Evolutionary conservation across 2,888 invertebrate species (phyloP).

Genomic region (Acleris sparsana): DNA sequence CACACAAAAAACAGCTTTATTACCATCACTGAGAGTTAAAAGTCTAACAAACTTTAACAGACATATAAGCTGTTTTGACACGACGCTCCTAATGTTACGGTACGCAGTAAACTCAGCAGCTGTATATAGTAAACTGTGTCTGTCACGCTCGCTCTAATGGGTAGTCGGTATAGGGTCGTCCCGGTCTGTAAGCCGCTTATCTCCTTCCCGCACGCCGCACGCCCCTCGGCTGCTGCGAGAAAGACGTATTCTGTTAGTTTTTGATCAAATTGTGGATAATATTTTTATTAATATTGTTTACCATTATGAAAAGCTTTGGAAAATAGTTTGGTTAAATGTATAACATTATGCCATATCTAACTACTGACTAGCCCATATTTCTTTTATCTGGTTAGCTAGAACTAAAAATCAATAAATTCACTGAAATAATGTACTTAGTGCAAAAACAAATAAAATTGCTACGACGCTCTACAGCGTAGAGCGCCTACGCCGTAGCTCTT

Average conservation of each 20-base stretch:
- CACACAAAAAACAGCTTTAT: conserved; percentile 46
- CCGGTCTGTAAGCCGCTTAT: conserved; percentile 80
- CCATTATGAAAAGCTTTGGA: no score
- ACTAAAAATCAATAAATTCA: no score
- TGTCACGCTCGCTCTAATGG: conserved; percentile 51
- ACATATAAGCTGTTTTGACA: conserved; percentile 53
- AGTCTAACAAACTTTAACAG: conserved; percentile 37
- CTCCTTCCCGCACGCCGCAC: conserved; percentile 78
- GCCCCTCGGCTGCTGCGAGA: conserved; percentile 73
- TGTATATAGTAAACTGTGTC: conserved; percentile 70
- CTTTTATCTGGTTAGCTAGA: no score
- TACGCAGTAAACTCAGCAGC: conserved; percentile 74
- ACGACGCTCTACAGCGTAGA: not conserved
- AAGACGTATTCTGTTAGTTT: conserved; percentile 66
- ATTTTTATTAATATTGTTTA: not conserved
- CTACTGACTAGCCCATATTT: no score
- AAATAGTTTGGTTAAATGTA: no score
- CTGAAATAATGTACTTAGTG: not conserved
- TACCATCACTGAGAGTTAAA: conserved; percentile 22
- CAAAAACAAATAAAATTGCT: not conserved
- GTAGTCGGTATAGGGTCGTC: conserved; percentile 50
- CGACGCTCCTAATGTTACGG: conserved; percentile 46
- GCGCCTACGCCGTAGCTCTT: not conserved
- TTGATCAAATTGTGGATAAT: conserved; percentile 34
- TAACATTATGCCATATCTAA: no score